Base-by-base conservation (phyloP, 2,113 vertebrate species). In the Amphilophus citrinellus region DNA sequence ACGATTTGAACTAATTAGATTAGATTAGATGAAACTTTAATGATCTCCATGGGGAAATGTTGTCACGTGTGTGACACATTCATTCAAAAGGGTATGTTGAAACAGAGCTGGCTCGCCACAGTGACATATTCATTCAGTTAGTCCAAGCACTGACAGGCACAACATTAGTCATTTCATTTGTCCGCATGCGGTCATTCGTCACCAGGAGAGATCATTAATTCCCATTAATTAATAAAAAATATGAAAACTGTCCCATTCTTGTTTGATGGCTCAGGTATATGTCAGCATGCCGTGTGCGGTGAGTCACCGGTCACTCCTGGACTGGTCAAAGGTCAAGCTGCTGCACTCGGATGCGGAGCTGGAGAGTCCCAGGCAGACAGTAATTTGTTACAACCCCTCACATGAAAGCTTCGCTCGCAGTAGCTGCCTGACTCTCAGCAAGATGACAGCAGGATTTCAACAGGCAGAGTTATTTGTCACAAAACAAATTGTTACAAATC, bases 401-500 rank as follows among this genome's bases (percentile, higher is more conserved):
- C 80, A 86, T 86, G 85, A 89, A 93, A 87, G 85, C 79, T 79
- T 76, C 66, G 62, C 88, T 90, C 79, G 2, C 89, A 57, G 89
- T 62, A 22, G 85, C 90, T 87, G 91, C 84, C 79, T 86, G 86
- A 85, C 91, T 94, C 93, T 57, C 90, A 82, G 84, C 86, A 80
- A 92, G 95, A 91, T 71, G 94, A 95, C 95, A 95, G 89, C 91
- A 63, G 93, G 94, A 92, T 93, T 95, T 94, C 92, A 93, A 84
- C 87, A 91, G 89, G 88, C 91, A 80, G 85, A 87, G 91, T 95
- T 95, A 94, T 94, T 94, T 95, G 93, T 95, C 94, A 95, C 93
- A 92, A 96, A 95, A 96, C 95, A 96, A 96, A 96, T 94, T 68
- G 95, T 91, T 96, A 96, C 96, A 96, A 96, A 96, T 94, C 91